phyloP scores from a whole-genome alignment of 2,888 invertebrate genomes.

The Nesidiocoris tenuis region DNA sequence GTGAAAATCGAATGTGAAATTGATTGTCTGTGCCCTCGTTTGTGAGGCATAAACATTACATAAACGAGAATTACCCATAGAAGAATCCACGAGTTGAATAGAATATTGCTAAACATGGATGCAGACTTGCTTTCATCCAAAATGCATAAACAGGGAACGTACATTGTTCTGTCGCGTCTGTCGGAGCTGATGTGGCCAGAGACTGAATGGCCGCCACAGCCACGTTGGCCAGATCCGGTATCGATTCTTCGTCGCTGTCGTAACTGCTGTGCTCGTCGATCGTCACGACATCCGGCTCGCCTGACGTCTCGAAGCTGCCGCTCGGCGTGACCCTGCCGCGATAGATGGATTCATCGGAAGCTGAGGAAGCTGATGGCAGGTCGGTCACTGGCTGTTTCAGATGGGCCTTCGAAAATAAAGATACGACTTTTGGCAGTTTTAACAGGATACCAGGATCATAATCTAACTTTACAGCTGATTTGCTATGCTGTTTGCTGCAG shows the following conservation, averaged over 20 bases:
- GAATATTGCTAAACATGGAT: no score
- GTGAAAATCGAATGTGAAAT: no score
- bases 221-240: slow-evolving; percentile 52
- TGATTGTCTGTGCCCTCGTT: no score
- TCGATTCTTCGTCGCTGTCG: slow-evolving; percentile 26
- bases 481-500: no score
- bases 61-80: no score
- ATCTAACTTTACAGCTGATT: no score
- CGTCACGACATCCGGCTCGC: not conserved
- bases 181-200: slow-evolving; percentile 51
- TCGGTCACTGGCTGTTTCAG: not conserved
- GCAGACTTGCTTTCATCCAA: no score
- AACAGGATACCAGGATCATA: no score
- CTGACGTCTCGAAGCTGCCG: not conserved
- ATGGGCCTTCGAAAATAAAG: not conserved
- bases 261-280: not conserved
- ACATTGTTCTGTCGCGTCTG: slow-evolving; percentile 46
- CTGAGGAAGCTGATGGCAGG: not conserved
- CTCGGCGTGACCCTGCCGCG: not conserved
- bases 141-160: no score
- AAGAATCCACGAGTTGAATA: no score
- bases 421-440: no score
- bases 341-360: not conserved
- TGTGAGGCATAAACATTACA: no score
- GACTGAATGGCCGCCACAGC: slow-evolving; percentile 53